Evolutionary conservation across 2,113 vertebrate genomes (phyloP).

Genomic region (Danionella cerebrum): DNA sequence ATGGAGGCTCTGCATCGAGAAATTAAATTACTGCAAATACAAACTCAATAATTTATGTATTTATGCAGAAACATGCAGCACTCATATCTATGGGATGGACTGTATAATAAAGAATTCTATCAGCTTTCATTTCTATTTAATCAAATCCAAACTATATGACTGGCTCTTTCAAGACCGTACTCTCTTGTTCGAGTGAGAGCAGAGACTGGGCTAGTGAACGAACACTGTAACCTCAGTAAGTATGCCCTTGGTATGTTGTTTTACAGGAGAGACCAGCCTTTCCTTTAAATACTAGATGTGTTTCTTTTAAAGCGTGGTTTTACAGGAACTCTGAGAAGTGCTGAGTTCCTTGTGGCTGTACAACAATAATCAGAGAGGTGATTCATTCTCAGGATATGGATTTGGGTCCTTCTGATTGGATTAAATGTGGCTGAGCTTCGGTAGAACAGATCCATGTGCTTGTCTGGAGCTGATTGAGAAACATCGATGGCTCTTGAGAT

Average conservation of each 20-base stretch:
- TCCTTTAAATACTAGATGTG: neutral
- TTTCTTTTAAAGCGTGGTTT: neutral
- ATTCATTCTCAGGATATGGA: conserved; percentile 6
- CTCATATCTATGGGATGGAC: conserved; percentile 9
- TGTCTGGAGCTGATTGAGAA: neutral
- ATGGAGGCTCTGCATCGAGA: conserved; percentile 19
- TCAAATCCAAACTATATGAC: neutral
- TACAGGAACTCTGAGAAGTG: neutral
- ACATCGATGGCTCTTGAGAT: neutral
- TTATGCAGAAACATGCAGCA: conserved; percentile 25
- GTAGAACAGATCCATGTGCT: neutral
- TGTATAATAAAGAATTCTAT: neutral
- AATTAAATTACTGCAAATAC: conserved; percentile 14
- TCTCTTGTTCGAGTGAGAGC: neutral
- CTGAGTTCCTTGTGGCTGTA: neutral
- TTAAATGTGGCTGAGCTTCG: neutral
- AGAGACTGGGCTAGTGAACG: neutral
- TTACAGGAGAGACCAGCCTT: conserved; percentile 20
- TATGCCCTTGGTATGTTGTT: conserved; percentile 24
- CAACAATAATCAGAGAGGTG: neutral
- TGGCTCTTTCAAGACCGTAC: neutral
- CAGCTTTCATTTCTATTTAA: neutral
- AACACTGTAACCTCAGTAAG: neutral
- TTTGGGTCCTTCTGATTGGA: conserved; percentile 18
- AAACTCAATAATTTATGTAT: conserved; percentile 26